Percentiles rank a stretch among this genome's conserved stretches.
Conservation (phyloP, 2,113 vertebrate genomes). For the Nannospalax galili region DNA sequence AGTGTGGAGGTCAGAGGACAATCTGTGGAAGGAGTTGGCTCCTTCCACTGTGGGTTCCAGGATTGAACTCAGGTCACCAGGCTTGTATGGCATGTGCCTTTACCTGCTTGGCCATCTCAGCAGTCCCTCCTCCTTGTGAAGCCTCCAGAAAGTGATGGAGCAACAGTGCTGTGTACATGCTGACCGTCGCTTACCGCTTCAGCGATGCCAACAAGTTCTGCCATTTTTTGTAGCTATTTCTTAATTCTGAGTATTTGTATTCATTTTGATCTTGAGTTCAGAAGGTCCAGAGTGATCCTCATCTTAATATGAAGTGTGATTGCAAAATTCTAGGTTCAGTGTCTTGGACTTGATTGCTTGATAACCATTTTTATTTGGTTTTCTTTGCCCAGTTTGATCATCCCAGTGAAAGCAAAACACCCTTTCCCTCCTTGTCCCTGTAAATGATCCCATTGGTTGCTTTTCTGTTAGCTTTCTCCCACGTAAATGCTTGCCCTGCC, state of each 20-base stretch:
- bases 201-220: not conserved
- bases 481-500: not conserved
- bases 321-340: not conserved
- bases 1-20: not conserved
- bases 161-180: not conserved
- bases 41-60: not conserved
- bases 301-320: not conserved
- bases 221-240: not conserved
- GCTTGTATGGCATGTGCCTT: too few species aligned
- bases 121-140: not conserved
- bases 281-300: not conserved
- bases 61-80: not conserved
- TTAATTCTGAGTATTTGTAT: not conserved
- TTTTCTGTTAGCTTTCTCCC: conserved; percentile 29
- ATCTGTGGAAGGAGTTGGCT: not conserved
- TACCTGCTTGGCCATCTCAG: not conserved
- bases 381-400: not conserved
- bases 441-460: not conserved
- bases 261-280: not conserved
- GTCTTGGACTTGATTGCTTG: not conserved
- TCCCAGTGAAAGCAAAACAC: not conserved
- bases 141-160: not conserved
- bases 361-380: not conserved
- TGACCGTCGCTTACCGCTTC: not conserved
- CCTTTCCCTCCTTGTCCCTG: not conserved